Evolutionary conservation across 2,113 vertebrate genomes (phyloP).

Genomic region (Calidris pugnax): DNA sequence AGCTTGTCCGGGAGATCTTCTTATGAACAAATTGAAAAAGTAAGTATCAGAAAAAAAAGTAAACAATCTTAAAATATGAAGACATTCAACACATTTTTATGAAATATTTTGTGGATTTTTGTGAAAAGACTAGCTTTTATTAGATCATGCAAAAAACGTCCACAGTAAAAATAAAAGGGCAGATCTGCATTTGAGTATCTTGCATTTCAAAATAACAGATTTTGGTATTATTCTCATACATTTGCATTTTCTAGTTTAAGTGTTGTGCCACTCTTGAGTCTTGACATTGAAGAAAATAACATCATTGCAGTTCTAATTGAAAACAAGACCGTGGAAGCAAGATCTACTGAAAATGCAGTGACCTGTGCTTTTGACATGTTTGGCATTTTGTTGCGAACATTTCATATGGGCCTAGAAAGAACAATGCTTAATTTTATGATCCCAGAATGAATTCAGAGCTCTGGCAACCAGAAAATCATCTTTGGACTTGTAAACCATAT

Average conservation of each 20-base stretch:
- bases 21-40: neutral
- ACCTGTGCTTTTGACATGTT: neutral
- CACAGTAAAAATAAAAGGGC: neutral
- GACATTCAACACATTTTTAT: neutral
- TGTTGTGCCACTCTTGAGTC: neutral
- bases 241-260: neutral
- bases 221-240: neutral
- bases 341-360: neutral
- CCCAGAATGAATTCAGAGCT: neutral
- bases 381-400: neutral
- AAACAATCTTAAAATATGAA: neutral
- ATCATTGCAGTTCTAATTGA: neutral
- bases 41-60: neutral
- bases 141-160: neutral
- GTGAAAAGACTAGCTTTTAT: neutral
- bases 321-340: neutral
- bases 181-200: neutral
- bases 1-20: neutral
- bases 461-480: neutral
- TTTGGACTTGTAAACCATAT: neutral
- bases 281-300: neutral
- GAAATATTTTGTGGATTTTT: neutral
- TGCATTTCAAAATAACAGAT: neutral
- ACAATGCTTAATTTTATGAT: slow-evolving; percentile 12
- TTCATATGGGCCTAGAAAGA: neutral